These are phyloP conservation scores for Trichosurus vulpecula DNA, from an alignment of 2,797 vertebrate genomes.

Conservation along the genomic window DNA sequence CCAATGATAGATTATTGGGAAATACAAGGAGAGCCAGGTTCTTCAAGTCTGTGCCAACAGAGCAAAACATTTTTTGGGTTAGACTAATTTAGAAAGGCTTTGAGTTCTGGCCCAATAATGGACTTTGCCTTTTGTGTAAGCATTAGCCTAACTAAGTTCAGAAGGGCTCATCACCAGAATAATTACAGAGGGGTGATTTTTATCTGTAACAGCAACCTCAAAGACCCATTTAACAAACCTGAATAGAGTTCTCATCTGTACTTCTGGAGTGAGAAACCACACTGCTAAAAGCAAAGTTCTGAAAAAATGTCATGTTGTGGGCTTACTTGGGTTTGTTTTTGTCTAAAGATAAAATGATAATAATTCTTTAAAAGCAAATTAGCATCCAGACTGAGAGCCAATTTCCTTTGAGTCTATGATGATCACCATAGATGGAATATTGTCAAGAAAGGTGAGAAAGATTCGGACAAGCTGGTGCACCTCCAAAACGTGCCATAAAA, in stretches of 20 bases:
- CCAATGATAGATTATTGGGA: neutral
- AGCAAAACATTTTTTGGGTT: neutral
- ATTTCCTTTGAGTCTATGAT: neutral
- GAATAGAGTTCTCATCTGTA: neutral
- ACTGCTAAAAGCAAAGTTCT: neutral
- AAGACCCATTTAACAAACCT: neutral
- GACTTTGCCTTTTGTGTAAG: neutral
- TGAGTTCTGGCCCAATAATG: neutral
- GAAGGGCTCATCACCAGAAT: neutral
- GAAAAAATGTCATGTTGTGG: neutral
- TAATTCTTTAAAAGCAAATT: neutral
- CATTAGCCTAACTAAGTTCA: neutral
- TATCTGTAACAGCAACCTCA: neutral
- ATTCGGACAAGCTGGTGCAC: neutral
- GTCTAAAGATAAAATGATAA: neutral
- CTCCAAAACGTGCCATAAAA: neutral
- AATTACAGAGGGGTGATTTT: neutral
- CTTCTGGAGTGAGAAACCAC: too few relatives aligned
- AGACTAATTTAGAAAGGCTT: neutral
- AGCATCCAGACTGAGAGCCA: neutral
- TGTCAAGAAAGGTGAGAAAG: neutral
- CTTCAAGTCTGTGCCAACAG: neutral
- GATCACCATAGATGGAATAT: neutral
- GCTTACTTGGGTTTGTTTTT: neutral
- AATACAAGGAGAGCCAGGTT: neutral